Evolutionary conservation across 92 coral and sea anemone genomes (phyloP).

Genomic region (Isaurus tuberculatus): DNA sequence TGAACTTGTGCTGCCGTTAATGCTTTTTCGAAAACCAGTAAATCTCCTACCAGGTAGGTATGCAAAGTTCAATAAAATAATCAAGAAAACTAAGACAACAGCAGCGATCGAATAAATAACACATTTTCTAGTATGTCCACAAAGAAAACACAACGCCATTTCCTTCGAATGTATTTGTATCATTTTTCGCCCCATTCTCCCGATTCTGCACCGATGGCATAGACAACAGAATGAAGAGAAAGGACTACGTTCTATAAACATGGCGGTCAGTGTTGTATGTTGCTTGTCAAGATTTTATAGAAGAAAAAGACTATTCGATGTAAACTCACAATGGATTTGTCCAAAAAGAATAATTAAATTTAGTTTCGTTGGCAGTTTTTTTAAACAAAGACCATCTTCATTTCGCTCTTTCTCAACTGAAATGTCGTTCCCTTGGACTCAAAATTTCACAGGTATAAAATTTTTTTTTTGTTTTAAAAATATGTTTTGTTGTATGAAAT

Average conservation of each 20-base stretch:
- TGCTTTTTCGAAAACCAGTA: conserved; percentile 8
- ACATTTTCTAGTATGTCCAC: conserved; percentile 23
- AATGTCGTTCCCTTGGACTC: conserved; percentile 39
- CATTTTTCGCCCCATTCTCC: conserved; percentile 17
- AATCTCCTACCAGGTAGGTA: conserved; percentile 48
- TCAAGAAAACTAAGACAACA: conserved; percentile 26
- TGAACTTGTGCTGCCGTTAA: conserved; percentile 13
- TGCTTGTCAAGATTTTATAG: neutral
- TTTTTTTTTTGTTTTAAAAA: neutral
- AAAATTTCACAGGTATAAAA: conserved; percentile 6
- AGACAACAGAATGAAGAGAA: neutral
- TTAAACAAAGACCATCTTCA: neutral
- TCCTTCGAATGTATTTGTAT: neutral
- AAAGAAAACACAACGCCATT: conserved; percentile 29
- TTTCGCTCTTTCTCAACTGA: conserved; percentile 12
- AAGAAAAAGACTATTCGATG: conserved; percentile 5
- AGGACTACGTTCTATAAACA: conserved; percentile 38
- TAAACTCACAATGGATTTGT: neutral
- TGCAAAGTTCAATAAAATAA: conserved; percentile 34
- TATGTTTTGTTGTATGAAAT: too few species aligned
- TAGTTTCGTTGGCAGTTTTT: neutral
- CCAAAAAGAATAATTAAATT: neutral
- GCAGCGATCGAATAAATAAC: conserved; percentile 31
- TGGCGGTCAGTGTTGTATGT: conserved; percentile 16
- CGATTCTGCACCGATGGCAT: neutral